These are phyloP conservation scores for Pachymerium ferrugineum DNA, from an alignment of 2,888 invertebrate species.

Conservation along the genomic window DNA sequence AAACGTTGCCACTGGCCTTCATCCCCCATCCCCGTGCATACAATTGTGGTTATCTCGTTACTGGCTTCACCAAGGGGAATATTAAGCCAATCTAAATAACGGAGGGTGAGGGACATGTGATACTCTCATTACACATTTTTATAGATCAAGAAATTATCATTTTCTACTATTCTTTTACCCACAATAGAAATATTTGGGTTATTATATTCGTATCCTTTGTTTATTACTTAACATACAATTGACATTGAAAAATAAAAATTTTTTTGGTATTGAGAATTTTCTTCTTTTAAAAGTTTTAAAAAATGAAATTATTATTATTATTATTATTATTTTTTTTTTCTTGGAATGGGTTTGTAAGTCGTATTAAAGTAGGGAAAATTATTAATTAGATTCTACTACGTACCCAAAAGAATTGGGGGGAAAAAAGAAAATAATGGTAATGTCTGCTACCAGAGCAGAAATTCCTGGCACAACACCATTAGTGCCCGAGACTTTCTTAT, in stretches of 20 bases:
- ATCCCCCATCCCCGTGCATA: neutral
- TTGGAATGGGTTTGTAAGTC: neutral
- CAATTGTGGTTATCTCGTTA: slow-evolving; percentile 13
- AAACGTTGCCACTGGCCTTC: neutral
- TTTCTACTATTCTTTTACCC: neutral
- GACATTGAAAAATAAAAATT: slow-evolving; percentile 4
- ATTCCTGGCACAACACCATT: too few species aligned
- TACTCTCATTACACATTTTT: neutral
- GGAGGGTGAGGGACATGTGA: neutral
- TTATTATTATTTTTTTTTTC: neutral
- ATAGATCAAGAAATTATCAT: neutral
- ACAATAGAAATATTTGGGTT: too few species aligned
- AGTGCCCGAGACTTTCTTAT: too few species aligned
- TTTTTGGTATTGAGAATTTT: neutral
- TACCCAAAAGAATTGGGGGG: too few species aligned
- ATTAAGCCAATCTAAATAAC: neutral
- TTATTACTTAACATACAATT: neutral
- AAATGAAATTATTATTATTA: too few species aligned
- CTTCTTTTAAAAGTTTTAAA: too few species aligned
- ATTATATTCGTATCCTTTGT: neutral
- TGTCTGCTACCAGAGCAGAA: too few species aligned
- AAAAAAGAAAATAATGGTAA: too few species aligned
- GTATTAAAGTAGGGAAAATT: too few species aligned
- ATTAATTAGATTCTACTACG: too few species aligned
- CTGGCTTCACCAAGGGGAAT: neutral